These are phyloP conservation scores for Drosophila lacicola DNA, from an alignment of 2,888 invertebrate genomes.

Conservation along the genomic window DNA sequence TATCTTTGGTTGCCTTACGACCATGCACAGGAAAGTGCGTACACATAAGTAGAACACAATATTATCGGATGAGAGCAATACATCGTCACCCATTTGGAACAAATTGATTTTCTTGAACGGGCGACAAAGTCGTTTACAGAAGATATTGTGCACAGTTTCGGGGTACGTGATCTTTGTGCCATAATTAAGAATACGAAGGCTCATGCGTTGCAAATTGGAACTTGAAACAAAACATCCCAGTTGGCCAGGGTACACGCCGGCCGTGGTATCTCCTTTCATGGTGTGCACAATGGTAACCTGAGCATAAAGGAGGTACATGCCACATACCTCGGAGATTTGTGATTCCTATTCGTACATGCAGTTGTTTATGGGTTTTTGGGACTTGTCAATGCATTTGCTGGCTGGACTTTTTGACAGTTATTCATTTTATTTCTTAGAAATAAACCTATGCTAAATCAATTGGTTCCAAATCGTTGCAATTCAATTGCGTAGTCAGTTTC, in stretches of 20 bases:
- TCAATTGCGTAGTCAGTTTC: slow-evolving; percentile 63
- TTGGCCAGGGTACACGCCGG: slow-evolving; percentile 38
- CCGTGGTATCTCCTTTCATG: slow-evolving; percentile 42
- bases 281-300: slow-evolving; percentile 27
- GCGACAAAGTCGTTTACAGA: slow-evolving; percentile 59
- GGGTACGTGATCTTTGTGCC: slow-evolving; percentile 54
- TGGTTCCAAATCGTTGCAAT: slow-evolving; percentile 77
- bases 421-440: slow-evolving; percentile 71
- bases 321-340: slow-evolving; percentile 25
- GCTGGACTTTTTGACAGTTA: slow-evolving; percentile 58
- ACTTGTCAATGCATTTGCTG: slow-evolving; percentile 49
- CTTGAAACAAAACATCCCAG: slow-evolving; percentile 49
- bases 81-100: slow-evolving; percentile 72
- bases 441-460: slow-evolving; percentile 70
- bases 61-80: slow-evolving; percentile 36
- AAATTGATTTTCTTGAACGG: slow-evolving; percentile 75
- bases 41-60: slow-evolving; percentile 13
- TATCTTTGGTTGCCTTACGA: slow-evolving; percentile 55
- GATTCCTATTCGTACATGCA: slow-evolving; percentile 33
- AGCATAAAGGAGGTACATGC: slow-evolving; percentile 40
- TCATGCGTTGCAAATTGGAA: slow-evolving; percentile 76
- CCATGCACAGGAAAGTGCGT: slow-evolving; percentile 28
- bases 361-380: slow-evolving; percentile 10
- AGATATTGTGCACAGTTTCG: slow-evolving; percentile 28
- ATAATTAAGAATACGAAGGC: slow-evolving; percentile 60